A percentile compares a stretch with the other conserved stretches of the same genome.
phyloP scores from a whole-genome alignment of 2,888 invertebrate species.

The Pomacea canaliculata region DNA sequence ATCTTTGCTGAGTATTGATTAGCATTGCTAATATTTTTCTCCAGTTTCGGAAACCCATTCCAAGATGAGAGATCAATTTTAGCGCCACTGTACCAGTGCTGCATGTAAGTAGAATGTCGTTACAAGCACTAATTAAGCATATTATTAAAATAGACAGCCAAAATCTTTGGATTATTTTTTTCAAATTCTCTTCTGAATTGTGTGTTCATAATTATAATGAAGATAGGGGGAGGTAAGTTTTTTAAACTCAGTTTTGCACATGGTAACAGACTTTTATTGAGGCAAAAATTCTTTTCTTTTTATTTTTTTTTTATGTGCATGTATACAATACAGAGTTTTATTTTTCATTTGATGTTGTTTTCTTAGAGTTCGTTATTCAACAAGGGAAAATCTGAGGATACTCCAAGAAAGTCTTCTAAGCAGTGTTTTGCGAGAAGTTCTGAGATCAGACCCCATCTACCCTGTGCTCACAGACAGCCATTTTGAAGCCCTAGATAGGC shows the following conservation, averaged over 20 bases:
- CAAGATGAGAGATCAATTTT: constrained; percentile 89
- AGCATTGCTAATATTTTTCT: constrained; percentile 38
- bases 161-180: too few species aligned
- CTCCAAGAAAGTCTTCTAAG: constrained; percentile 59
- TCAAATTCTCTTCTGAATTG: too few species aligned
- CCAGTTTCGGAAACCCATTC: constrained; percentile 86
- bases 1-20: neutral
- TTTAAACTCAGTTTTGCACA: too few species aligned
- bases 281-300: too few species aligned
- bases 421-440: constrained; percentile 48
- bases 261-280: too few species aligned
- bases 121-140: too few species aligned
- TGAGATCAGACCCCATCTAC: constrained; percentile 60
- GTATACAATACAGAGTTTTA: too few species aligned
- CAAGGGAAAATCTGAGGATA: constrained; percentile 54
- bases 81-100: constrained; percentile 94
- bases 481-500: constrained; percentile 59
- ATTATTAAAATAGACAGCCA: too few species aligned
- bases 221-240: too few species aligned
- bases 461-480: constrained; percentile 61
- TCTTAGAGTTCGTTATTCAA: constrained; percentile 53
- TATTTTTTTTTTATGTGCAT: too few species aligned
- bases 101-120: constrained; percentile 68
- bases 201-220: too few species aligned
- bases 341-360: too few species aligned